Evolutionary conservation across 1,140 invertebrate species (phyloP), one percentile per base, ranked within the genome.

Genomic region (Apis cerana): DNA sequence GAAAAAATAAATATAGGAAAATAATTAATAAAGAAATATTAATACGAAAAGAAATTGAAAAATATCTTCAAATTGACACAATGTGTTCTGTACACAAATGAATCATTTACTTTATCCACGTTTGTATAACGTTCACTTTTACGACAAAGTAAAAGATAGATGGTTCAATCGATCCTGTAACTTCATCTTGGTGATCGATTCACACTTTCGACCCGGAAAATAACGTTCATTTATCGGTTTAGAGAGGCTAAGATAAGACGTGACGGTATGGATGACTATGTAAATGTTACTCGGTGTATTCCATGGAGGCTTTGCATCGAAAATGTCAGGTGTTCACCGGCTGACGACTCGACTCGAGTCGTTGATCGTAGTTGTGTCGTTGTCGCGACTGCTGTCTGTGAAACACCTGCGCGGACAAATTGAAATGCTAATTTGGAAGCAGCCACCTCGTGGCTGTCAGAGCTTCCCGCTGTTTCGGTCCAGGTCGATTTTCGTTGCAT

Each of bases 391-490:
- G 62, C 58, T 61, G 58, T 54, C 50, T 50, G 59, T 56, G 58
- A 50, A 43, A 89, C 85, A 89, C 82, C 80, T 83, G 80, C 85
- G 59, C 75, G 79, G n/a, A 65, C 86, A 84, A 86, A 89, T 90
- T 88, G 86, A 86, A 84, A 89, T 89, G 88, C 85, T 84, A 84
- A 89, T 88, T 84, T 59, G 64, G 61, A 70, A 65, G 56, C 48
- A 21, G 17, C 52, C 56, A 68, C 3, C 17, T 33, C 23, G 21
- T 19, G 21, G 11, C 17, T 8, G 23, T 5, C 48, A 21, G 27
- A n/a, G n/a, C 19, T 48, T 33, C 58, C 13, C 58, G 12, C 12
- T 21, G 43, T 61, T 62, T 48, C 59, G 13, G 19, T 17, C 2
- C 5, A 33, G 17, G 2, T 11, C 2, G 4, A 43, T 48, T 43